Conservation (phyloP, 2,888 invertebrate genomes). For the Mechanitis messenoides region DNA sequence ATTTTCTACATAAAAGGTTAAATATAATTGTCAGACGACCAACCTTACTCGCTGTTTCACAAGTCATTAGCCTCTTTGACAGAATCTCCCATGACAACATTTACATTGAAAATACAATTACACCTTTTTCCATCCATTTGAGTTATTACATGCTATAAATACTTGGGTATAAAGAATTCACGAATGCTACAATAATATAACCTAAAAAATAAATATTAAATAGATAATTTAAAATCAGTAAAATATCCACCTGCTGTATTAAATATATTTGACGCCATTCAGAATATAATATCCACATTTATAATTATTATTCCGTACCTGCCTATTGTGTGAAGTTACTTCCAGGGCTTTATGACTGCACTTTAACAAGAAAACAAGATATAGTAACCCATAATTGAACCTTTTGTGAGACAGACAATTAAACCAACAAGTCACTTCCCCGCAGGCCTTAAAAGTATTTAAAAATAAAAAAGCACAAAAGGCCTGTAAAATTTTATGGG, state of each 20-base stretch:
- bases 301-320: conserved; percentile 19
- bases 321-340: conserved; percentile 20
- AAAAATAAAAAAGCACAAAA: conserved; percentile 20
- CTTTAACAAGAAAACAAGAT: conserved; percentile 13
- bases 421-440: conserved; percentile 26
- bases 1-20: conserved; percentile 39
- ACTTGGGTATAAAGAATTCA: neutral
- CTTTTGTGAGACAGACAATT: conserved; percentile 25
- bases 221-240: conserved; percentile 5
- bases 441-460: conserved; percentile 19
- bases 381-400: conserved; percentile 18
- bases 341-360: conserved; percentile 22
- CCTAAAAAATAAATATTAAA: neutral
- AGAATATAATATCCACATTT: conserved; percentile 11
- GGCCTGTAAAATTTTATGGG: conserved; percentile 19
- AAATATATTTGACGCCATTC: neutral
- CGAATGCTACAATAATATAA: neutral
- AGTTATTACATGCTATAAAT: conserved; percentile 2
- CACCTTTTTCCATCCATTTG: neutral
- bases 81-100: conserved; percentile 35
- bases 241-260: conserved; percentile 15
- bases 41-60: conserved; percentile 46
- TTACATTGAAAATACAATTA: conserved; percentile 19
- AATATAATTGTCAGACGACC: conserved; percentile 36
- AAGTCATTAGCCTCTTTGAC: conserved; percentile 50